Percentiles rank a stretch among this genome's conserved stretches.
These are phyloP conservation scores for Drosophila baimaii DNA, from an alignment of 1,140 invertebrate species.

Conservation along the genomic window DNA sequence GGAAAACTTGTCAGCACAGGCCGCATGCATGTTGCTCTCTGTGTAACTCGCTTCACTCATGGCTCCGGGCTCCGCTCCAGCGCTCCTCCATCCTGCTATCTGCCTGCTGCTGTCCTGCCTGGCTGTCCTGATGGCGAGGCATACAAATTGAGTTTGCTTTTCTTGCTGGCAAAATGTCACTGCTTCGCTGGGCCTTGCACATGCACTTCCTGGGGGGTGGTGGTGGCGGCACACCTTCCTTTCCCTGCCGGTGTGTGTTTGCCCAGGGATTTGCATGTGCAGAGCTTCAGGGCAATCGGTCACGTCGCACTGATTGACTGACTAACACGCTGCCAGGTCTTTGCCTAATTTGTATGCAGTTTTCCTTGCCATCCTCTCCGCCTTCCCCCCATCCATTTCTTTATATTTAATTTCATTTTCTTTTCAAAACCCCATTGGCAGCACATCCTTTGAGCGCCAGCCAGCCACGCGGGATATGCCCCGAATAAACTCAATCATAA, in stretches of 20 bases:
- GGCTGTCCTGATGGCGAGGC: conserved; percentile 27
- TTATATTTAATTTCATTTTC: conserved; percentile 11
- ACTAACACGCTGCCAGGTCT: conserved; percentile 39
- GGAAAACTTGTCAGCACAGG: conserved; percentile 45
- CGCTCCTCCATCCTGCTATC: conserved; percentile 19
- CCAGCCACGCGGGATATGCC: conserved; percentile 5
- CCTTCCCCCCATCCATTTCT: background rate
- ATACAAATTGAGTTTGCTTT: conserved; percentile 73
- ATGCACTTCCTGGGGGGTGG: conserved; percentile 17
- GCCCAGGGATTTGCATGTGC: conserved; percentile 67
- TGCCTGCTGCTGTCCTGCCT: conserved; percentile 16
- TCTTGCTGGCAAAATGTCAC: conserved; percentile 46
- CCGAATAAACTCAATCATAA: conserved; percentile 36
- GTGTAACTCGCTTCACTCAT: conserved; percentile 2
- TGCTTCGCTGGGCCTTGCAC: conserved; percentile 17
- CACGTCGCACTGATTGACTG: conserved; percentile 52
- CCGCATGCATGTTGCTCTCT: conserved; percentile 41
- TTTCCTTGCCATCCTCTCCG: no score
- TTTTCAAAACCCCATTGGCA: conserved; percentile 22
- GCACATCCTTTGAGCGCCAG: conserved; percentile 17
- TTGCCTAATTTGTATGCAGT: conserved; percentile 36
- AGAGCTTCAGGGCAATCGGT: conserved; percentile 43
- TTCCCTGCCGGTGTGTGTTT: conserved; percentile 29
- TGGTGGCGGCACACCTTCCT: conserved; percentile 13
- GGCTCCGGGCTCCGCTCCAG: background rate